These are phyloP conservation scores for Sphyrna mokarran DNA, from an alignment of 2,113 vertebrate genomes.

Conservation along the genomic window DNA sequence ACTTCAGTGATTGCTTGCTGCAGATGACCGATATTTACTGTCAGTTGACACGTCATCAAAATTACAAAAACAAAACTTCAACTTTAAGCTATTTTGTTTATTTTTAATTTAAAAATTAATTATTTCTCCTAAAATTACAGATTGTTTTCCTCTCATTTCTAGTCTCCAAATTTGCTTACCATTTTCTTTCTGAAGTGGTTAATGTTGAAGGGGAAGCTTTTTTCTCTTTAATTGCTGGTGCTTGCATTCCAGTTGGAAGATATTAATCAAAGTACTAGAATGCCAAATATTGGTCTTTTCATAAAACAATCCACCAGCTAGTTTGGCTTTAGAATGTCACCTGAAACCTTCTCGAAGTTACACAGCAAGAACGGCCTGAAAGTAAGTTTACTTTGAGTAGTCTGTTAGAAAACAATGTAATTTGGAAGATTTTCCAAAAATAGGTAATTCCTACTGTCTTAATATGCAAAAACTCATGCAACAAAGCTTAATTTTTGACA, in stretches of 20 bases:
- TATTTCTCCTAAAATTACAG: not conserved
- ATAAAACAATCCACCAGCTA: not conserved
- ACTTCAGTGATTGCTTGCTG: not conserved
- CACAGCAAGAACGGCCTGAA: not conserved
- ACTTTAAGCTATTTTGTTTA: not conserved
- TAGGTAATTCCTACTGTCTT: not conserved
- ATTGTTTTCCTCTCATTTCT: too few species aligned
- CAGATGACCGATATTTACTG: not conserved
- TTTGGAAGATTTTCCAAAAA: not conserved
- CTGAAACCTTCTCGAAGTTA: not conserved
- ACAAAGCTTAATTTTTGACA: not conserved
- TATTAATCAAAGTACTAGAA: slow-evolving; percentile 16
- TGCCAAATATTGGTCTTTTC: not conserved
- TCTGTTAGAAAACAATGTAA: not conserved
- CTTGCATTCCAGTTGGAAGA: not conserved
- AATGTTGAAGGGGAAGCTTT: not conserved
- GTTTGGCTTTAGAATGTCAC: too few species aligned
- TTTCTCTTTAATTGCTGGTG: not conserved
- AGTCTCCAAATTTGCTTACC: not conserved
- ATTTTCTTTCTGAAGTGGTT: not conserved
- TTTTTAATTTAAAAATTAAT: not conserved
- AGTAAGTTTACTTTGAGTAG: not conserved
- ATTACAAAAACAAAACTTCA: not conserved
- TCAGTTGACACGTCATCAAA: not conserved
- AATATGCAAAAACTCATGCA: not conserved